These are phyloP conservation scores for Distichodus sexfasciatus DNA, from an alignment of 2,797 vertebrate species.

Conservation along the genomic window DNA sequence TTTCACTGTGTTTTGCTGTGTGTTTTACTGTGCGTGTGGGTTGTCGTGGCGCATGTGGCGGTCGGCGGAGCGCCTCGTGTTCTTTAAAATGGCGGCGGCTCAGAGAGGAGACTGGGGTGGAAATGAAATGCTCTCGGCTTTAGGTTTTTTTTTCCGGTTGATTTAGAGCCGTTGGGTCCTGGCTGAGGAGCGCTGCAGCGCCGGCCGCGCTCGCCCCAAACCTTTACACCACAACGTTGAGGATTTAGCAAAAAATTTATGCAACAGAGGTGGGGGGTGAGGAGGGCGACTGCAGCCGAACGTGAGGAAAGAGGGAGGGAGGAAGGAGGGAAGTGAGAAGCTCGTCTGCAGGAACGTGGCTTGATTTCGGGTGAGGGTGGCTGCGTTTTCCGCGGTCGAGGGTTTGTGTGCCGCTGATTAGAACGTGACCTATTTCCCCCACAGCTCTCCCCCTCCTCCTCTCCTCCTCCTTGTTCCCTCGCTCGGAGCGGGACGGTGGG, in stretches of 20 bases:
- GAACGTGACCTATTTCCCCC: not conserved
- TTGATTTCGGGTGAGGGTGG: not conserved
- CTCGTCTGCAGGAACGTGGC: not conserved
- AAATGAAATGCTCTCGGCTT: not conserved
- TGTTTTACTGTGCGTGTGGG: not conserved
- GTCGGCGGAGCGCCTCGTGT: not conserved
- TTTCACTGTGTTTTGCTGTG: not conserved
- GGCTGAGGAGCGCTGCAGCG: too few species aligned
- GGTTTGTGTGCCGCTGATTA: not conserved
- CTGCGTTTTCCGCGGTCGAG: too few species aligned
- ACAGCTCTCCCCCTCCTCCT: not conserved
- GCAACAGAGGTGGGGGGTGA: too few species aligned
- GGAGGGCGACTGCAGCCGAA: too few species aligned
- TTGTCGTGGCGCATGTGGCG: not conserved
- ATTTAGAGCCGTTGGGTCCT: too few species aligned
- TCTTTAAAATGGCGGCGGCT: constrained; percentile 9
- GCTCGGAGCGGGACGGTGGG: constrained; percentile 38
- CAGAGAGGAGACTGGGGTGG: not conserved
- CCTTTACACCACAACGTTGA: too few species aligned
- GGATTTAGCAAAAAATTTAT: too few species aligned
- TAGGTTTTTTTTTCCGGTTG: too few species aligned
- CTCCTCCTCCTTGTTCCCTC: constrained; percentile 40
- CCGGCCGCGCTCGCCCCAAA: too few species aligned
- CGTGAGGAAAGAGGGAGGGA: too few species aligned
- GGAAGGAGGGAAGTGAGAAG: too few species aligned